phyloP scores from a whole-genome alignment of 2,888 invertebrate genomes.

The Chaitophorus viminalis region DNA sequence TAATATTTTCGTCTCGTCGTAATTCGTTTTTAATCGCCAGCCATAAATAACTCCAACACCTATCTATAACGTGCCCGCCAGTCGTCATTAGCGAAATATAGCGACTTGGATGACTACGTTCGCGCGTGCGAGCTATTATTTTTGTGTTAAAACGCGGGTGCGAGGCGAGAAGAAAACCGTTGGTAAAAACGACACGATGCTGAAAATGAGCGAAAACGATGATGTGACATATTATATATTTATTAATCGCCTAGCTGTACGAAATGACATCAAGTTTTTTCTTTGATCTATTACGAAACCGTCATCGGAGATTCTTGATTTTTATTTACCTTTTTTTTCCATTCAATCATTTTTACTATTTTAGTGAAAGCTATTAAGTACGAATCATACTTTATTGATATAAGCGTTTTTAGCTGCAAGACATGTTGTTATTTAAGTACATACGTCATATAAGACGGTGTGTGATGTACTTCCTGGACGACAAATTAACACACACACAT shows the following conservation, averaged over 20 bases:
- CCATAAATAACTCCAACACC: constrained; percentile 17
- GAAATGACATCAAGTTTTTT: not conserved
- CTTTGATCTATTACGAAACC: not conserved
- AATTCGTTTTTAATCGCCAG: constrained; percentile 51
- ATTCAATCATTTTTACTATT: too few species aligned
- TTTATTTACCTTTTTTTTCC: too few species aligned
- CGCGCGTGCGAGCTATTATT: constrained; percentile 37
- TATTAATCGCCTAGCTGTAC: too few species aligned
- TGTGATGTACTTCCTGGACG: not conserved
- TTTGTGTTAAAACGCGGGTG: not conserved
- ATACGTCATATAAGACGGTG: not conserved
- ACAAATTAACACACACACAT: not conserved
- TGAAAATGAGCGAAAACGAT: not conserved
- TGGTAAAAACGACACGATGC: rapidly evolving
- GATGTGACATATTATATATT: too few species aligned
- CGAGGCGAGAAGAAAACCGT: not conserved
- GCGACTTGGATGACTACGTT: not conserved
- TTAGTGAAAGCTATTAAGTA: too few species aligned
- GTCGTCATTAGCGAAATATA: not conserved
- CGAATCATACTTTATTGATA: not conserved
- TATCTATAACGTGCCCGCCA: not conserved
- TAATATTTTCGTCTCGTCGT: constrained; percentile 17
- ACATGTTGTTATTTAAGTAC: too few species aligned
- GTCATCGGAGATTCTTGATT: not conserved
- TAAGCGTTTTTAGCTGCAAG: not conserved